Evolutionary conservation across 2,113 vertebrate genomes (phyloP).

Genomic region (Etia nguti): DNA sequence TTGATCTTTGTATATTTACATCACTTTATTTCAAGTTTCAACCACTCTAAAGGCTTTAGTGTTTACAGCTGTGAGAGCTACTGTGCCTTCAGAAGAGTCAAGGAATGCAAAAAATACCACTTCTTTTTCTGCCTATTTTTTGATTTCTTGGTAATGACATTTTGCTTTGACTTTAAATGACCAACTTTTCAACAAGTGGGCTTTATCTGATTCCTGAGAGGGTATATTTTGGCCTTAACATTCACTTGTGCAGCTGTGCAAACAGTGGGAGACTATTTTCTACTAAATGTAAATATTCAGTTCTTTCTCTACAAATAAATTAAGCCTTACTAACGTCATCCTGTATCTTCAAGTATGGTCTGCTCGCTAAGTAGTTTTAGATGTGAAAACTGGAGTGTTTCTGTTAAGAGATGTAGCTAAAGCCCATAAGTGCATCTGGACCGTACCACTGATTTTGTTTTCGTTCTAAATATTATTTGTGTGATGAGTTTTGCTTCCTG

Average conservation of each 20-base stretch:
- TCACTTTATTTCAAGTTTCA: background rate
- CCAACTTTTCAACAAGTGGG: background rate
- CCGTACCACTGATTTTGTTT: background rate
- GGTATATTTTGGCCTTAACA: background rate
- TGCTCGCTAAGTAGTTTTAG: background rate
- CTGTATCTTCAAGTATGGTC: background rate
- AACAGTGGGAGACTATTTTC: background rate
- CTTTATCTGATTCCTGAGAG: background rate
- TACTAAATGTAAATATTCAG: background rate
- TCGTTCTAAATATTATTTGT: background rate
- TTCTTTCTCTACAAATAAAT: background rate
- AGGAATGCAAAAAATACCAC: background rate
- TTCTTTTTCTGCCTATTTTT: background rate
- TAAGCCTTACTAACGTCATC: background rate
- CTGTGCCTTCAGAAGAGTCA: background rate
- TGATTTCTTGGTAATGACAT: background rate
- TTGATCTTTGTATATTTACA: background rate
- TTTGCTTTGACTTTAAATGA: background rate
- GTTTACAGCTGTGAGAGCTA: background rate
- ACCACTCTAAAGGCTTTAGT: background rate
- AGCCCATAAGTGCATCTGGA: background rate
- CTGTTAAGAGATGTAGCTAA: background rate
- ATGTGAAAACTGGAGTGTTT: background rate
- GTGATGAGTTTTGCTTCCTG: conserved; percentile 32
- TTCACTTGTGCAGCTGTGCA: background rate